phyloP scores from a whole-genome alignment of 2,113 vertebrate species.

The Macquaria ambigua region DNA sequence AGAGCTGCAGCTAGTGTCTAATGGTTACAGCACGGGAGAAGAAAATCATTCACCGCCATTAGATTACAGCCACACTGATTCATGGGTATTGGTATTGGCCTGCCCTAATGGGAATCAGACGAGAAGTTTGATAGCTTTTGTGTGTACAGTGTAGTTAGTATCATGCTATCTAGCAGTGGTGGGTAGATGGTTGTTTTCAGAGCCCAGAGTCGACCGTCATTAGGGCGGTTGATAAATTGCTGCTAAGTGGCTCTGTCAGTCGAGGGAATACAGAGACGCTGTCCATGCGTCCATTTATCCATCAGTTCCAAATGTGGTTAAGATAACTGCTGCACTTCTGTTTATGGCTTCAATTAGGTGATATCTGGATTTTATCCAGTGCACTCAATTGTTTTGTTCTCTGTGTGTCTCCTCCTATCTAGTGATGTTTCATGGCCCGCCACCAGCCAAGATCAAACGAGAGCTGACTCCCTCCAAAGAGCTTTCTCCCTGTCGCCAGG shows the following conservation, averaged over 20 bases:
- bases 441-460: slow-evolving; percentile 94
- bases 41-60: slow-evolving; percentile 85
- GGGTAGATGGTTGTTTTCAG: slow-evolving; percentile 67
- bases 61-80: slow-evolving; percentile 85
- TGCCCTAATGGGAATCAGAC: slow-evolving; percentile 80
- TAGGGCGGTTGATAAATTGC: slow-evolving; percentile 72
- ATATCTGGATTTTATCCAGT: slow-evolving; percentile 70
- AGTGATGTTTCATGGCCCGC: slow-evolving; percentile 98
- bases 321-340: slow-evolving; percentile 74
- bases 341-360: slow-evolving; percentile 69
- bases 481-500: slow-evolving; percentile 91
- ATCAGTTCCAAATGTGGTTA: slow-evolving; percentile 67
- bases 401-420: slow-evolving; percentile 34
- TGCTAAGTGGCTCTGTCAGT: slow-evolving; percentile 75
- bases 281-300: slow-evolving; percentile 69
- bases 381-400: slow-evolving; percentile 24
- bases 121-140: slow-evolving; percentile 74
- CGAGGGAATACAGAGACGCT: slow-evolving; percentile 60
- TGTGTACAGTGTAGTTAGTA: slow-evolving; percentile 56
- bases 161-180: slow-evolving; percentile 55
- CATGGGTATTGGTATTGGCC: slow-evolving; percentile 76
- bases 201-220: slow-evolving; percentile 58
- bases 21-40: slow-evolving; percentile 84
- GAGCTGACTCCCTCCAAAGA: slow-evolving; percentile 93
- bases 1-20: slow-evolving; percentile 79